Evolutionary conservation across 2,113 vertebrate species (phyloP).

Genomic region (Grammomys surdaster): DNA sequence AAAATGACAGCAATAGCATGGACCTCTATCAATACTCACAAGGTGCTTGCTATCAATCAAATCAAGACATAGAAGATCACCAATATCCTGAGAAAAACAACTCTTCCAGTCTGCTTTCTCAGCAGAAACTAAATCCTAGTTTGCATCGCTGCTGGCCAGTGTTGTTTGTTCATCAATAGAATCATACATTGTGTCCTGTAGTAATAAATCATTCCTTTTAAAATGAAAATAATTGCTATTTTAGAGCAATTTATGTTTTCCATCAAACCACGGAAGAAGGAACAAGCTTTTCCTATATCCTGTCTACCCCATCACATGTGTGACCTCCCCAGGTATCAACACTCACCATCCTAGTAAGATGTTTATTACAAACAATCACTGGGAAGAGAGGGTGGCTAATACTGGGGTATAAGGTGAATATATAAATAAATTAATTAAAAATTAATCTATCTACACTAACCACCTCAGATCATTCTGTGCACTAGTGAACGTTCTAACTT

Average conservation of each 20-base stretch:
- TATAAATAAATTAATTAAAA: too few species aligned
- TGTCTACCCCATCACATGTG: rapidly evolving
- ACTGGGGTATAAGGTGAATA: too few species aligned
- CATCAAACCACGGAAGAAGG: background rate
- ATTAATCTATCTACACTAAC: background rate
- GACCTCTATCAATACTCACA: background rate
- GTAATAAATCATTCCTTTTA: background rate
- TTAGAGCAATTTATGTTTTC: background rate
- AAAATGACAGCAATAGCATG: background rate
- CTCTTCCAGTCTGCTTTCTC: background rate
- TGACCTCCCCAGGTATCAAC: too few species aligned
- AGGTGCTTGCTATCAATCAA: background rate
- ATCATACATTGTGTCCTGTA: background rate
- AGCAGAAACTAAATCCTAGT: background rate
- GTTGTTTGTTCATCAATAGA: background rate
- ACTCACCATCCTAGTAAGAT: too few species aligned
- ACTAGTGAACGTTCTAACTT: background rate
- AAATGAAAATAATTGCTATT: background rate
- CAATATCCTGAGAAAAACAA: rapidly evolving
- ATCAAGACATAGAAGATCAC: background rate
- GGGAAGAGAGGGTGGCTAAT: too few species aligned
- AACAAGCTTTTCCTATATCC: background rate
- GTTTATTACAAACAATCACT: background rate
- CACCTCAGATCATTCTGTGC: background rate
- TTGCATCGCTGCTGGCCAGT: background rate